Conservation (phyloP, 1,140 invertebrate genomes). For the Hylaeus anthracinus region DNA sequence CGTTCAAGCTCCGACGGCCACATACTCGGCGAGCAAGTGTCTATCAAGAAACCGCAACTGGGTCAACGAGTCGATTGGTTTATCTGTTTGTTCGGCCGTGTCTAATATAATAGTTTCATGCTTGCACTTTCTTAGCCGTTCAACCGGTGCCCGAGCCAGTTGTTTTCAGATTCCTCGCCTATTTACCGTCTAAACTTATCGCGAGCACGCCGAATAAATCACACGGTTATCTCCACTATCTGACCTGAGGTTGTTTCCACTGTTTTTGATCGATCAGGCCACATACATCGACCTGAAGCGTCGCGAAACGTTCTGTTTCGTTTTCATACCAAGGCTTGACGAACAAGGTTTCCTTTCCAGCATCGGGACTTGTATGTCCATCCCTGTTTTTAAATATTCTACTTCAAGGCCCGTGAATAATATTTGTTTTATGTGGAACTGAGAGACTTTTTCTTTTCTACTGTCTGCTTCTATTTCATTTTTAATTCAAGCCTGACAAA, state of each 20-base stretch:
- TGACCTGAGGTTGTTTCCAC: not conserved
- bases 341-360: too few species aligned
- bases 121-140: not conserved
- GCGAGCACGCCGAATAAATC: not conserved
- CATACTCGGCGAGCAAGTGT: slow-evolving; percentile 8
- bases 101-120: slow-evolving; percentile 9
- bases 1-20: too few species aligned
- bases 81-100: slow-evolving; percentile 60
- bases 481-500: too few species aligned
- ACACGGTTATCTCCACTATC: slow-evolving; percentile 13
- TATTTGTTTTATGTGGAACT: too few species aligned
- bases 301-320: too few species aligned
- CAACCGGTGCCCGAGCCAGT: not conserved
- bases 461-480: too few species aligned
- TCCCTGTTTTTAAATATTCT: too few species aligned
- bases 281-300: too few species aligned
- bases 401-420: too few species aligned
- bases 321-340: too few species aligned
- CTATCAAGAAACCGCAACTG: slow-evolving; percentile 50
- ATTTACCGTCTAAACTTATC: not conserved
- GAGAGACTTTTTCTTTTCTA: too few species aligned
- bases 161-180: not conserved
- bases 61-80: slow-evolving; percentile 63
- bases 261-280: not conserved
- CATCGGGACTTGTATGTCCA: too few species aligned